Base-by-base conservation (phyloP, 2,113 vertebrate genomes). In the Microcebus griseorufus region DNA sequence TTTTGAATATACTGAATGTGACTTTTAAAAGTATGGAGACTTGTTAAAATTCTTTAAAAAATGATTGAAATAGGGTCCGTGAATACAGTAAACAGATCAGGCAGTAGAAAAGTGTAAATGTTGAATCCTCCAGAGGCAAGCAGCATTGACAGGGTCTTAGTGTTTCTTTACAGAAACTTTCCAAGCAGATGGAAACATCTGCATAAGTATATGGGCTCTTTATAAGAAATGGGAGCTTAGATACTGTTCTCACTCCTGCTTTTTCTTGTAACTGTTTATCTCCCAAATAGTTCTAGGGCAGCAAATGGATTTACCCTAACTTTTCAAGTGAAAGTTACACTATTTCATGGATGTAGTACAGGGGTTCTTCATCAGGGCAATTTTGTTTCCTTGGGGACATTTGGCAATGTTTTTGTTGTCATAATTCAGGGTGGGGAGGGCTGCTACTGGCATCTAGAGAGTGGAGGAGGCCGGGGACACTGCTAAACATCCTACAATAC, bases 401-500 rank as follows among this genome's bases (percentile, higher is more conserved):
- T 76, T 86, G 70, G 32, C 65, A 42, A 4, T 16, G 3, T n/a
- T 90, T 87, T 60, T 72, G 34, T 81, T 92, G 69, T 32, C 65
- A 22, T 48, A 67, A 10, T 6, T n/a, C 13, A n/a, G 29, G 9
- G 20, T 17, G 9, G 42, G 7, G 10, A 11, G 48, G 6, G 10
- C 6, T 48, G 45, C 17, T 62, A 0, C 48, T 34, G 45, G 14
- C 60, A 0, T 17, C 20, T 7, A 12, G 81, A n/a, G 23, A 29
- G 5, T 1, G 0, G 39, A 53, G 0, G 39, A 53, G 83, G 12
- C 20, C 48, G 20, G 7, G 13, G 9, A 29, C 37, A 14, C 23
- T 5, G 51, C 22, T 32, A 0, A 2, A 2, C 27, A 2, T 3
- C 18, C 8, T 0, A 0, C 11, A 1, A 2, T 29, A 27, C 37